Evolutionary conservation across 2,888 invertebrate genomes (phyloP), one percentile per base, ranked within the genome.

Genomic region (Horisme vitalbata): DNA sequence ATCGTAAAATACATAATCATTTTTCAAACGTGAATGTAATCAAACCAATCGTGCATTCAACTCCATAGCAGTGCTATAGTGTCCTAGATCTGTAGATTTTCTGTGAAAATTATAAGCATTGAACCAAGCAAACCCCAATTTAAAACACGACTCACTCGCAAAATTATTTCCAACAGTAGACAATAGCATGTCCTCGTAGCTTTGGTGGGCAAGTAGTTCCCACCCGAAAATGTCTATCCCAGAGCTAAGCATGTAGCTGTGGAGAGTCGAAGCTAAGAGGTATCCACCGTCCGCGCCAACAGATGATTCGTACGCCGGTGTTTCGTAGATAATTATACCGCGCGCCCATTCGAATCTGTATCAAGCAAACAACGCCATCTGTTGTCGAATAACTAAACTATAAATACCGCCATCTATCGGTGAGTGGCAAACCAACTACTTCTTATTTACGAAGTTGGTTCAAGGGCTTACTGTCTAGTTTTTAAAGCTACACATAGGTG

Each of bases 261-360:
- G 94, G 55, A 97, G 79, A 0, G 94, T 93, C 51, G 93, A 92
- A 84, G 95, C 94, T 76, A 95, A 91, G 11, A 97, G 87, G 60
- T 93, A 93, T 59, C 97, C 97, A 4, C 95, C 95, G 51, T 92
- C 91, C 7, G 86, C 83, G 0, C 96, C 96, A 4, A 93, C 94
- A 0, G 92, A 86, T 60, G 92, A 90, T 28, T 86, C 80, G 63
- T 93, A 94, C 0, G 94, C 95, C 48, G 93, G 90, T 7, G 93
- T 93, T 60, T 96, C 94, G 78, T 96, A 97, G 56, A 97, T 83
- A 45, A 96, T 83, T 28, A 94, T 92, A 0, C 94, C 87, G 59
- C 93, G 94, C 4, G 83, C 86, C 96, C 96, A 97, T 23, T 90
- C 83, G 75, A 93, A 93, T 68, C 96, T 96, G 82, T 60, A 48